Conservation (phyloP, 2,888 invertebrate species). For the Conomelus anceps region DNA sequence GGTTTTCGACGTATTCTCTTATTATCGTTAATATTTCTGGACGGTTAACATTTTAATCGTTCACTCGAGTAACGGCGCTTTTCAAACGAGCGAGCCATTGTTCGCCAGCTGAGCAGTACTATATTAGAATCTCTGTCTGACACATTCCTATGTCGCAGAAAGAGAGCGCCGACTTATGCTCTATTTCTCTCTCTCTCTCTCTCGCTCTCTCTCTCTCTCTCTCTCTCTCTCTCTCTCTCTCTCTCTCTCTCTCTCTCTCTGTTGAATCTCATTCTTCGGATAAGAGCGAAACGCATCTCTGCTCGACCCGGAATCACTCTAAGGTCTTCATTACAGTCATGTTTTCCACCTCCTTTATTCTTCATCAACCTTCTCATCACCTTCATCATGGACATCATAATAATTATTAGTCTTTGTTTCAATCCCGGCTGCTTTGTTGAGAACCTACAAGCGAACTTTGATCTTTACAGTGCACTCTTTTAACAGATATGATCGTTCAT, state of each 20-base stretch:
- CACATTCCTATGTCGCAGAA: background rate
- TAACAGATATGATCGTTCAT: no score
- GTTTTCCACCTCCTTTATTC: conserved; percentile 27
- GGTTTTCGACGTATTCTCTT: background rate
- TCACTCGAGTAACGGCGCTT: background rate
- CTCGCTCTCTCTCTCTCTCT: background rate
- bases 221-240: background rate
- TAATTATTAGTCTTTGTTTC: no score
- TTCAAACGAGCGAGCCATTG: background rate
- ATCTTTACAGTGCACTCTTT: no score
- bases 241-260: background rate
- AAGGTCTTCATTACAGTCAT: background rate
- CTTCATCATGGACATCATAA: background rate
- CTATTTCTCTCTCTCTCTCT: background rate
- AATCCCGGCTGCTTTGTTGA: no score
- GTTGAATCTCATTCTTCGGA: background rate
- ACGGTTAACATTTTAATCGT: background rate
- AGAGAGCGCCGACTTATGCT: background rate
- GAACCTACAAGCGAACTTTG: no score
- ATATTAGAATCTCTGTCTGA: background rate
- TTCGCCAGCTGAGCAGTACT: background rate
- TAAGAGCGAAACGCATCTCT: background rate
- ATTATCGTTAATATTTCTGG: background rate
- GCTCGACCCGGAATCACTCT: background rate
- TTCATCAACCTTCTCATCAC: conserved; percentile 16